phyloP scores from a whole-genome alignment of 2,888 invertebrate species.

The Epirrhoe tristata region DNA sequence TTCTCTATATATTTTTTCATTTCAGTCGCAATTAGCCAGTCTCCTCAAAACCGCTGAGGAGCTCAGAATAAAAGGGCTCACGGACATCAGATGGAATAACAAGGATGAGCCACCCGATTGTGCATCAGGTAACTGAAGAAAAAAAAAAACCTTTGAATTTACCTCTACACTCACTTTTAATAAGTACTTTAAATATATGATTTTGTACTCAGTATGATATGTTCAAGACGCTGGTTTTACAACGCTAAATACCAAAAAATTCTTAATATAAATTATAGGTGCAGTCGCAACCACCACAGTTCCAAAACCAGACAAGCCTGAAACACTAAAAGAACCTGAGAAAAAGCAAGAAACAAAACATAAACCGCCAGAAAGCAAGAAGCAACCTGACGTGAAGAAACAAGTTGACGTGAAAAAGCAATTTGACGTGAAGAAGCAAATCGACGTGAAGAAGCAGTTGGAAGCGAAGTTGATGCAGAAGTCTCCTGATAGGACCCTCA shows the following conservation, averaged over 20 bases:
- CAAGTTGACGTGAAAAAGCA: constrained; percentile 6
- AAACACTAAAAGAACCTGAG: constrained; percentile 13
- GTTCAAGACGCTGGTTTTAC: no score
- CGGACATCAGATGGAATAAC: constrained; percentile 95
- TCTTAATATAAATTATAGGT: constrained; percentile 32
- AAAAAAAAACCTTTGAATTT: no score
- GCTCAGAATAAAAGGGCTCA: constrained; percentile 95
- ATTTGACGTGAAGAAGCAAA: constrained; percentile 7
- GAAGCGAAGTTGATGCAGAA: constrained; percentile 29
- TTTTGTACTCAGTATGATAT: no score
- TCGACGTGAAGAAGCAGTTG: constrained; percentile 25
- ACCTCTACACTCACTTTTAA: no score
- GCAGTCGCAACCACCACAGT: constrained; percentile 61
- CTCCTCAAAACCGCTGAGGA: constrained; percentile 96
- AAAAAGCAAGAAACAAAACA: constrained; percentile 14
- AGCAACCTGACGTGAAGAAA: constrained; percentile 14
- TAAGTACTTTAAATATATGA: no score
- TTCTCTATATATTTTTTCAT: neutral
- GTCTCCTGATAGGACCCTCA: constrained; percentile 11
- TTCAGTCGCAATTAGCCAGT: constrained; percentile 93
- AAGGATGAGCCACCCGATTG: constrained; percentile 80
- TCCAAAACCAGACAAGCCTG: constrained; percentile 33
- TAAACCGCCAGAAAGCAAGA: constrained; percentile 26
- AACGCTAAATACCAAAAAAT: no score
- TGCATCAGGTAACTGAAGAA: constrained; percentile 60